A percentile compares a stretch with the other conserved stretches of the same genome.
Conservation (phyloP, 2,797 vertebrate species). For the Acropternis orthonyx region DNA sequence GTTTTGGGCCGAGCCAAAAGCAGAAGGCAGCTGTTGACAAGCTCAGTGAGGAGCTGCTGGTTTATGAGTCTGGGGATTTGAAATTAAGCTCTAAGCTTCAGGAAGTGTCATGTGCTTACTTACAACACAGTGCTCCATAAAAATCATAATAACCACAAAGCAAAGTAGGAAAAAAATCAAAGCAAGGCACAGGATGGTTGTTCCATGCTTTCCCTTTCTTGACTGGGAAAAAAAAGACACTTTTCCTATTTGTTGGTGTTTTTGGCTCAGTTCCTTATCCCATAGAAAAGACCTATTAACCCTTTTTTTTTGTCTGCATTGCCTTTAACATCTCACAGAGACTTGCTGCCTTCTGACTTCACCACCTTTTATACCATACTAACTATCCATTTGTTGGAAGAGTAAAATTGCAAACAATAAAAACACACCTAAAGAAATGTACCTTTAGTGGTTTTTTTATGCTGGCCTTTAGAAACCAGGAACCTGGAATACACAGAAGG, state of each 20-base stretch:
- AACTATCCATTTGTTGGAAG: background rate
- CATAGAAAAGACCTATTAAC: background rate
- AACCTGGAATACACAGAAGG: background rate
- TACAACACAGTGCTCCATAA: background rate
- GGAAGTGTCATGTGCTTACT: background rate
- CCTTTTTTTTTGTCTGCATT: background rate
- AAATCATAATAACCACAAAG: background rate
- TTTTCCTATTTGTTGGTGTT: background rate
- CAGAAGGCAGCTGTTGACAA: constrained; percentile 22
- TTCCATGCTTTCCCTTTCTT: background rate
- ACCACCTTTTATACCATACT: background rate
- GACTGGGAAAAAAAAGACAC: background rate
- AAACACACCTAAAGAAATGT: background rate
- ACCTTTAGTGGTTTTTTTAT: background rate
- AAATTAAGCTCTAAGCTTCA: constrained; percentile 34
- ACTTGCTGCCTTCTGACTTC: background rate
- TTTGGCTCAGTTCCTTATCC: background rate
- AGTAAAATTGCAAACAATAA: background rate
- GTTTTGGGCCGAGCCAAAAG: background rate
- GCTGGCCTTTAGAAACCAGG: background rate
- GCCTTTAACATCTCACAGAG: background rate
- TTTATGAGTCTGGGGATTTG: constrained; percentile 34
- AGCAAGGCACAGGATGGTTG: background rate
- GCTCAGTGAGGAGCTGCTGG: background rate
- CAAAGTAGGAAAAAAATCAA: background rate